A percentile compares a stretch with the other conserved stretches of the same genome.
Conservation (phyloP, 1,140 invertebrate species). For the Eupristina koningsbergeri region DNA sequence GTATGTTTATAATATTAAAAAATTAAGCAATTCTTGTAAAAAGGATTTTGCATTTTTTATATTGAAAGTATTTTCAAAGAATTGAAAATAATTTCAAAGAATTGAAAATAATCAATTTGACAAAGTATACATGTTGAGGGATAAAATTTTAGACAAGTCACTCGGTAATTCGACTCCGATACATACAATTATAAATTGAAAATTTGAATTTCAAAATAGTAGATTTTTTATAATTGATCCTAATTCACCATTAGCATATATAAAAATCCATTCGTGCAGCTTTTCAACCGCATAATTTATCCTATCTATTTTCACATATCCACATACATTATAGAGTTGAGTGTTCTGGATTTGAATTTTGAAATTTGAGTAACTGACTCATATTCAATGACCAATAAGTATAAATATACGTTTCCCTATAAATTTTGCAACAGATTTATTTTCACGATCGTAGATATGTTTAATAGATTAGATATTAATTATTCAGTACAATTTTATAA, state of each 20-base stretch:
- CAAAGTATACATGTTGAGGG: no score
- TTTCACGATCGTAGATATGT: background rate
- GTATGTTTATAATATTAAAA: no score
- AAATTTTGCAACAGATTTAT: background rate
- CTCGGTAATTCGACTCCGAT: background rate
- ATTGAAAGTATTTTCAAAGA: no score
- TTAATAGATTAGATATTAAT: background rate
- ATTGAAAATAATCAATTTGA: no score
- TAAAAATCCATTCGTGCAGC: background rate
- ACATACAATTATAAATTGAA: background rate
- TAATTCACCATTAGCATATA: slow-evolving; percentile 3
- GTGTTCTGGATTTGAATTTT: background rate
- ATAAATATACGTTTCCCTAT: background rate
- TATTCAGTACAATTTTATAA: background rate
- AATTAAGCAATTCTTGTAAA: no score
- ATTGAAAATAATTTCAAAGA: no score
- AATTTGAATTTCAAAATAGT: background rate
- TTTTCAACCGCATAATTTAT: background rate
- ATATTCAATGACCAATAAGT: background rate
- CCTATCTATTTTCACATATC: background rate
- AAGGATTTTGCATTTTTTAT: no score
- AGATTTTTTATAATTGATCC: background rate
- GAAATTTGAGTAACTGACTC: background rate
- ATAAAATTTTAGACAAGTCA: background rate
- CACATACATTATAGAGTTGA: background rate